Conservation (phyloP, 2,113 vertebrate species). For the Datnioides undecimradiatus region DNA sequence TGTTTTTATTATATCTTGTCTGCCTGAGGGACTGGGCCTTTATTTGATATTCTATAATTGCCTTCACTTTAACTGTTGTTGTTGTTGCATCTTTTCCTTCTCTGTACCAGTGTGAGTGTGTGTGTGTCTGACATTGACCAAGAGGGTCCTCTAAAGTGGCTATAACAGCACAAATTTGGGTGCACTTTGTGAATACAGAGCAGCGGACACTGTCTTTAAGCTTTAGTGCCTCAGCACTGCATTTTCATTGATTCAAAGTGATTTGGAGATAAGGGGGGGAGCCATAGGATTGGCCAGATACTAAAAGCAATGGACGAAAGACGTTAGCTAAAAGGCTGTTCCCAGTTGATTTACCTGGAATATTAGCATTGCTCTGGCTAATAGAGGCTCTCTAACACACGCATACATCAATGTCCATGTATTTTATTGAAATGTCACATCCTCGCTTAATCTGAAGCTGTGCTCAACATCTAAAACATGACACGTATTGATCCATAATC, state of each 20-base stretch:
- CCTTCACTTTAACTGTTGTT: slow-evolving; percentile 18
- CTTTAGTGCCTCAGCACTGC: slow-evolving; percentile 14
- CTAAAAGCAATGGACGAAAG: slow-evolving; percentile 57
- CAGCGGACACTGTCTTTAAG: slow-evolving; percentile 30
- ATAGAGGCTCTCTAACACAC: neutral
- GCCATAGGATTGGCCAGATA: slow-evolving; percentile 9
- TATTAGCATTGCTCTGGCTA: slow-evolving; percentile 26
- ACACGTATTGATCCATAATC: slow-evolving; percentile 57
- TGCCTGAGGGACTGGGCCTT: slow-evolving; percentile 9
- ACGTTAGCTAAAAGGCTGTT: slow-evolving; percentile 39
- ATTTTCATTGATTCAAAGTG: slow-evolving; percentile 63
- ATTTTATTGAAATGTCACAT: slow-evolving; percentile 31
- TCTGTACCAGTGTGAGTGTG: neutral
- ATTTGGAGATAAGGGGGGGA: slow-evolving; percentile 36
- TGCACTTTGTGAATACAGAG: slow-evolving; percentile 65
- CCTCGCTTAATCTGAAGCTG: slow-evolving; percentile 14
- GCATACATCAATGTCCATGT: slow-evolving; percentile 4
- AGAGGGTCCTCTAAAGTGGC: slow-evolving; percentile 57
- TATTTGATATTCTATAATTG: slow-evolving; percentile 45
- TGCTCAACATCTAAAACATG: slow-evolving; percentile 31
- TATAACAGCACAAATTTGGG: slow-evolving; percentile 54
- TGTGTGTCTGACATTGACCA: slow-evolving; percentile 50
- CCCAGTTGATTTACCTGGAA: slow-evolving; percentile 24
- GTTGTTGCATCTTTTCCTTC: neutral
- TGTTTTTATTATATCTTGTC: slow-evolving; percentile 25